Conservation (phyloP, 2,797 vertebrate genomes). For the Pangasius macronema region DNA sequence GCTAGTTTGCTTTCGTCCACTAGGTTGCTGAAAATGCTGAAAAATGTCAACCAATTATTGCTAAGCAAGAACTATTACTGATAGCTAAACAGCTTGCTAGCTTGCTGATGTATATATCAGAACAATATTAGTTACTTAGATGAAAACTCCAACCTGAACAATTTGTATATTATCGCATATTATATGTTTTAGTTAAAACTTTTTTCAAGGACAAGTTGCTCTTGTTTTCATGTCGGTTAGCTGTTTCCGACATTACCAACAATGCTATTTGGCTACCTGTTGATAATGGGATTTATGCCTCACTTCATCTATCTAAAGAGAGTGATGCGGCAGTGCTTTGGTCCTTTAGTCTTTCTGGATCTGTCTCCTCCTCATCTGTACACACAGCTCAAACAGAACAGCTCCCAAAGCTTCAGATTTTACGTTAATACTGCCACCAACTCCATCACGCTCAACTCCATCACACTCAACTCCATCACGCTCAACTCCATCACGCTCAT, state of each 20-base stretch:
- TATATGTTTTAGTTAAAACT: background rate
- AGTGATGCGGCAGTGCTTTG: background rate
- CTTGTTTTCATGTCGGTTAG: background rate
- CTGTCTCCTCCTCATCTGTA: background rate
- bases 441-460: too few relatives aligned
- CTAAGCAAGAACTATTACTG: background rate
- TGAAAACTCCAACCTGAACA: background rate
- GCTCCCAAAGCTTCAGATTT: background rate
- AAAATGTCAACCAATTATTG: background rate
- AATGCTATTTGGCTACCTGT: background rate
- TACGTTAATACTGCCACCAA: background rate
- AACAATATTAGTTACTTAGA: background rate
- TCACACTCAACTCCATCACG: background rate
- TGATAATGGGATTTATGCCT: background rate
- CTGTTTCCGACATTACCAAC: background rate
- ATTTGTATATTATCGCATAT: background rate
- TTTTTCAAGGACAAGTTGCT: background rate
- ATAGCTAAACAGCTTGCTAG: background rate
- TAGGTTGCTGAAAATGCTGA: background rate
- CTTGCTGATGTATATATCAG: background rate
- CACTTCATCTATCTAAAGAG: background rate
- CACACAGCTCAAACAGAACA: background rate
- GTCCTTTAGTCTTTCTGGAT: background rate
- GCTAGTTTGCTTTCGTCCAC: background rate
- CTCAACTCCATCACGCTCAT: background rate